Base-by-base conservation (phyloP, 2,797 vertebrate species). In the Staurois parvus region DNA sequence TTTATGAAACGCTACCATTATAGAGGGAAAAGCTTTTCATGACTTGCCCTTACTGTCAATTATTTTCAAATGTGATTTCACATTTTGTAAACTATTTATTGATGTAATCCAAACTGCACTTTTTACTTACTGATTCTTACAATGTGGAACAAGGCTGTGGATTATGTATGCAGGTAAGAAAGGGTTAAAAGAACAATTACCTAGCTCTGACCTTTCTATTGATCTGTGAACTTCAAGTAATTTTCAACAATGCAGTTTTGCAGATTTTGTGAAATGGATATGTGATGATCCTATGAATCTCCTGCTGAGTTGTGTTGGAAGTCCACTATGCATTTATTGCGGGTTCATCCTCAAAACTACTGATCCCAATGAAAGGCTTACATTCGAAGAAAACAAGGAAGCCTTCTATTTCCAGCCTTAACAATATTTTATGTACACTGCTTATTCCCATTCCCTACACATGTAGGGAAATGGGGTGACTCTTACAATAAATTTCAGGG, bases 221-320 rank as follows among this genome's bases (percentile, higher is more conserved):
- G 67, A 82, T 82, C 76, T 78, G 28, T 78, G 24, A 77, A 76
- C 72, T 76, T 80, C 37, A 59, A 59, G 76, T 81, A 64, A 86
- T 77, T 86, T 69, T 82, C 66, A 76, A 48, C 73, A 45, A 10
- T 72, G 79, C 85, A 83, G 81, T 86, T 81, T 86, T 86, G 85
- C 73, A 81, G 26, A 69, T 66, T 81, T 68, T 66, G 37, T 77
- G 52, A 68, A 69, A 62, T 76, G 26, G 34, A 81, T 66, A 70
- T 48, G 29, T 32, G 66, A 78, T 59, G 69, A 86, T 83, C 80
- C 74, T 73, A 73, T 73, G 75, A 77, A 78, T 78, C 67, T 83
- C 80, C 52, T 7, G 29, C 73, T 73, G 79, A 45, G 30, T 62
- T 64, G 67, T 64, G 52, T 78, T 86, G 76, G 67, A 78, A 52